These are phyloP conservation scores for Cephus sareptanus DNA, from an alignment of 2,888 invertebrate species.

Conservation along the genomic window DNA sequence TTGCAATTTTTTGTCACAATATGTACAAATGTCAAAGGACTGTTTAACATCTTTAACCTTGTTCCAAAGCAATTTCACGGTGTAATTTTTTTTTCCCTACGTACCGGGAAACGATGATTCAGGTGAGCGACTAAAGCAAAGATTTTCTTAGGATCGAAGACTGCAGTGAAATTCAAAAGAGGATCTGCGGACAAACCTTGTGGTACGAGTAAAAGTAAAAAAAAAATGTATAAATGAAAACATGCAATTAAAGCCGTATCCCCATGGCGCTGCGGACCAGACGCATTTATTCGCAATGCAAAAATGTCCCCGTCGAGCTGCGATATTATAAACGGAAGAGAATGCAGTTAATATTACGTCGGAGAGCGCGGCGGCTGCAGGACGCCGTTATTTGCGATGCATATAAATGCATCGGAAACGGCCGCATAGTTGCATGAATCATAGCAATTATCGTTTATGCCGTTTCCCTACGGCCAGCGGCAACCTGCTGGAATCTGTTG, in stretches of 20 bases:
- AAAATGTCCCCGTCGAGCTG: conserved; percentile 33
- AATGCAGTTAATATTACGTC: conserved; percentile 48
- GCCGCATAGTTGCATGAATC: conserved; percentile 58
- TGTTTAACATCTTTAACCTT: too few species aligned
- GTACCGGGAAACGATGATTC: background rate
- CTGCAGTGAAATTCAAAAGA: background rate
- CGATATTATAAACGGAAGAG: conserved; percentile 44
- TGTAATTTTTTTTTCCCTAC: background rate
- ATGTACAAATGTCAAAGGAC: too few species aligned
- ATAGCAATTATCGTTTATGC: conserved; percentile 57
- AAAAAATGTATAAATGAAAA: background rate
- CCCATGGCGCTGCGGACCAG: background rate
- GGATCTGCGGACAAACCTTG: background rate
- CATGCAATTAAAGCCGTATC: background rate
- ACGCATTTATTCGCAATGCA: conserved; percentile 21
- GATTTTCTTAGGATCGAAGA: background rate
- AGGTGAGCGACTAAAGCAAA: background rate
- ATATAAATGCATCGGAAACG: conserved; percentile 54
- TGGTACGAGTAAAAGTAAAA: background rate
- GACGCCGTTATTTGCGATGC: conserved; percentile 49
- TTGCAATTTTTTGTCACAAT: background rate
- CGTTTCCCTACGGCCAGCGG: conserved; percentile 27
- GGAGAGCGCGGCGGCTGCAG: conserved; percentile 27
- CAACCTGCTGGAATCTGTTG: conserved; percentile 21
- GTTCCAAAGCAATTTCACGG: too few species aligned